Percentiles rank a stretch among this genome's conserved stretches.
Conservation (phyloP, 1,140 invertebrate species). For the Drosophila aff. region DNA sequence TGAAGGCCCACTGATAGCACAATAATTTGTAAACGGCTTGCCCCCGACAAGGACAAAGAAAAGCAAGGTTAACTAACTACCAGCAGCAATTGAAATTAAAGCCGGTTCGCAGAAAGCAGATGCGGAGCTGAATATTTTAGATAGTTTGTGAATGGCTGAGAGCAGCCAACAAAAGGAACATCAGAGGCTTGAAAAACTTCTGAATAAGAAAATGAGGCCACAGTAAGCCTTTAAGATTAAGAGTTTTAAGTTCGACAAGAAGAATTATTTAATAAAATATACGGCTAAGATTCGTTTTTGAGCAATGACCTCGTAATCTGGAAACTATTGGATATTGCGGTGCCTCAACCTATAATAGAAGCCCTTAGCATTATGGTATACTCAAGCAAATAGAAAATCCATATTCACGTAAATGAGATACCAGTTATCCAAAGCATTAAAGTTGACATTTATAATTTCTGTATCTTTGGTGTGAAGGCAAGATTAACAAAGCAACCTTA, state of each 20-base stretch:
- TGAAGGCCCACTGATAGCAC: constrained; percentile 53
- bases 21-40: constrained; percentile 46
- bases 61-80: constrained; percentile 42
- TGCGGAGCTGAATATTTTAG: constrained; percentile 8
- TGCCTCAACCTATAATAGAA: neutral
- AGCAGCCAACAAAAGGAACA: neutral
- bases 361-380: neutral
- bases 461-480: neutral
- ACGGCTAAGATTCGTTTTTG: no score
- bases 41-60: constrained; percentile 29
- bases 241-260: neutral
- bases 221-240: neutral
- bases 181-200: no score
- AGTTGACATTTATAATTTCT: no score
- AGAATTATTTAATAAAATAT: neutral
- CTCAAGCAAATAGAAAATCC: neutral
- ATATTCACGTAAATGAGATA: neutral
- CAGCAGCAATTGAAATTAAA: constrained; percentile 28
- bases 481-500: no score
- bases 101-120: neutral
- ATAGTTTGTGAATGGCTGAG: neutral
- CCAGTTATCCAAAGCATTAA: neutral
- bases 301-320: no score
- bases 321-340: neutral
- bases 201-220: neutral